phyloP scores from a whole-genome alignment of 2,888 invertebrate species.

The Ochropleura plecta region DNA sequence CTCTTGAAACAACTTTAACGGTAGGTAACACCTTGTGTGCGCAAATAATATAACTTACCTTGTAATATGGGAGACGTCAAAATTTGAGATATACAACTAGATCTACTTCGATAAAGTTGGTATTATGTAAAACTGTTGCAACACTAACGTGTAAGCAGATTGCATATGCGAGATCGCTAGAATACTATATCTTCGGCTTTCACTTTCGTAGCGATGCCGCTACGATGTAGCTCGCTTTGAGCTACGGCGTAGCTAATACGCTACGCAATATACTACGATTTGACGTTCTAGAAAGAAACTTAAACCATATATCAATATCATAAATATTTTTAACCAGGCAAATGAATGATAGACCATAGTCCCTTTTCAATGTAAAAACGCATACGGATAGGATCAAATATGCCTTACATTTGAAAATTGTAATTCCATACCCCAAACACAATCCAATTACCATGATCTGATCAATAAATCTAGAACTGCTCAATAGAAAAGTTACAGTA shows the following conservation, averaged over 20 bases:
- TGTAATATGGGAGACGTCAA: conserved; percentile 11
- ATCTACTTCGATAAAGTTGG: background rate
- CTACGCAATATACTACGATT: background rate
- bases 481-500: background rate
- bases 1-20: background rate
- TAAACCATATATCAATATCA: background rate
- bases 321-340: background rate
- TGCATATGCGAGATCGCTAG: background rate
- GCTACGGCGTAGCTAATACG: background rate
- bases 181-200: background rate
- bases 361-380: background rate
- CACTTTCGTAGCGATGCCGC: background rate
- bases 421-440: background rate
- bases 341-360: background rate
- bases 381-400: background rate
- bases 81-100: conserved; percentile 1
- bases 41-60: background rate
- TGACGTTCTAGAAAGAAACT: background rate
- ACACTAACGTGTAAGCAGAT: background rate
- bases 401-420: too few species aligned
- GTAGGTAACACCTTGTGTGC: background rate
- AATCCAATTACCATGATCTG: background rate
- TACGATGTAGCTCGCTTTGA: background rate
- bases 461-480: background rate
- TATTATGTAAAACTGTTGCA: background rate